These are phyloP conservation scores for Marcusenius ussheri DNA, from an alignment of 2,113 vertebrate genomes.

Conservation along the genomic window DNA sequence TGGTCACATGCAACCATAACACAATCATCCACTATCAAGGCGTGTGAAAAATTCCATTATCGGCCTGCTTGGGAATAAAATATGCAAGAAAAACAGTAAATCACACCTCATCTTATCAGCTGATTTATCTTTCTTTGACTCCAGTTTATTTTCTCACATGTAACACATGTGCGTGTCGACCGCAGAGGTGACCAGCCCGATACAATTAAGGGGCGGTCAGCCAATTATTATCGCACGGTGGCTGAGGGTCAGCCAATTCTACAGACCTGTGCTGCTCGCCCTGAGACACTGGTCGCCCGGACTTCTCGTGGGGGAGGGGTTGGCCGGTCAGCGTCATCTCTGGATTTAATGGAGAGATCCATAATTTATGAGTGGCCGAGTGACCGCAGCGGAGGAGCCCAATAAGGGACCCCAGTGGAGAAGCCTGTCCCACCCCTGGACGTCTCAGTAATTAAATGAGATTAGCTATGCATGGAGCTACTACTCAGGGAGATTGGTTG, in stretches of 20 bases:
- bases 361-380: constrained; percentile 53
- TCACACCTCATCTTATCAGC: not conserved
- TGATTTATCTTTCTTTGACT: not conserved
- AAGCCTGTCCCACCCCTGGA: constrained; percentile 57
- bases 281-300: constrained; percentile 49
- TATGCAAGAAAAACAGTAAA: constrained; percentile 5
- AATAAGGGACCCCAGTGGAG: constrained; percentile 39
- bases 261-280: constrained; percentile 54
- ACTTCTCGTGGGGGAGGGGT: constrained; percentile 48
- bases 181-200: not conserved
- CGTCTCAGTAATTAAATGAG: constrained; percentile 62
- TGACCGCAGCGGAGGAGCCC: constrained; percentile 54
- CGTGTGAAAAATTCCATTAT: not conserved
- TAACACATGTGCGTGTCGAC: not conserved
- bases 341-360: constrained; percentile 50
- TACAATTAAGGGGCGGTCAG: not conserved
- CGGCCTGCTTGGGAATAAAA: not conserved
- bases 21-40: constrained; percentile 6
- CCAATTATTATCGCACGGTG: not conserved
- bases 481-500: constrained; percentile 61
- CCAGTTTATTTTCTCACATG: not conserved
- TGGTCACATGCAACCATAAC: constrained; percentile 5
- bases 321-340: constrained; percentile 47
- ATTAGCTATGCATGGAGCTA: constrained; percentile 63
- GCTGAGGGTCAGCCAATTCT: constrained; percentile 26